These are phyloP conservation scores for Cnemophilus loriae DNA, from an alignment of 2,113 vertebrate genomes.

Conservation along the genomic window DNA sequence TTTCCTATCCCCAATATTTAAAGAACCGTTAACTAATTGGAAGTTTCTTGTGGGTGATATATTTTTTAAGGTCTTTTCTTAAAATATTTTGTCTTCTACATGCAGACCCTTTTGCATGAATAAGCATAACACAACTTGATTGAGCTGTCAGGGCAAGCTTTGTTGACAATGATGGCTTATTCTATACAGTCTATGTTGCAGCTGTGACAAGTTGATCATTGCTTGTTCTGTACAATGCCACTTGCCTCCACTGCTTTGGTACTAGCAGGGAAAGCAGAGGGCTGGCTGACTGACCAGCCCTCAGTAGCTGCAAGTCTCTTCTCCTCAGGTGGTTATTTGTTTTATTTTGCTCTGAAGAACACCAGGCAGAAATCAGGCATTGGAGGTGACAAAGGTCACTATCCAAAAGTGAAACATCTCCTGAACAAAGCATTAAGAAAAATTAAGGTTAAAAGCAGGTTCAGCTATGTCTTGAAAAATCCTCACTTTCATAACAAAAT, in stretches of 20 bases:
- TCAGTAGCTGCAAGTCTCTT: not conserved
- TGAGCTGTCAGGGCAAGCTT: slow-evolving; percentile 7
- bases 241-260: not conserved
- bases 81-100: slow-evolving; percentile 45
- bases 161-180: not conserved
- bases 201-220: not conserved
- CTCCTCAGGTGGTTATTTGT: not conserved
- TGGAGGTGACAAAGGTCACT: rapidly evolving
- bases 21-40: slow-evolving; percentile 16
- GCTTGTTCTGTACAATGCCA: not conserved
- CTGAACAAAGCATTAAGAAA: not conserved
- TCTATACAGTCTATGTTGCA: not conserved
- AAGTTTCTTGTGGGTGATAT: slow-evolving; percentile 5
- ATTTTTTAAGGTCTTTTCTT: slow-evolving; percentile 14
- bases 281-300: not conserved
- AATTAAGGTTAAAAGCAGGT: not conserved
- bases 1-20: not conserved
- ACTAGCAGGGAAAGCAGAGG: not conserved
- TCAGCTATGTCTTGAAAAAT: not conserved
- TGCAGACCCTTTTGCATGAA: not conserved
- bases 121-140: slow-evolving; percentile 10
- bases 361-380: not conserved
- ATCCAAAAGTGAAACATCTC: not conserved
- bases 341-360: not conserved
- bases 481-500: not conserved